Base-by-base conservation (phyloP, 2,797 vertebrate genomes). In the Onychomys leucogaster region DNA sequence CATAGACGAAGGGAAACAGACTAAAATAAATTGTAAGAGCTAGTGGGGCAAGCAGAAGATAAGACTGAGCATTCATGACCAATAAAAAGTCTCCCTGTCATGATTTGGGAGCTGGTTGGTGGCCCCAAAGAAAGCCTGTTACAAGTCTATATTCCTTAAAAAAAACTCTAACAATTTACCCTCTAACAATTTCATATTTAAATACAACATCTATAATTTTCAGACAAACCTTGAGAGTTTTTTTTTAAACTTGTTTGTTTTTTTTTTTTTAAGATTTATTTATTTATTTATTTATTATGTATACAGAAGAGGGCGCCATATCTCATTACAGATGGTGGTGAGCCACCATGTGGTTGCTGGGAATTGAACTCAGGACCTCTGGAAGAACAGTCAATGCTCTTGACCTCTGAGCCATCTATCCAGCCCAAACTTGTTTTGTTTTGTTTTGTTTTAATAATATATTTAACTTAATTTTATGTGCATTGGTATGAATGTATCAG, bases 61-160 rank as follows among this genome's bases (percentile, higher is more conserved):
- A 37, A 73, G 69, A 19, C n/a, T 4, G 4, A 41, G 1, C n/a
- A 73, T 11, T 37, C 19, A 4, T 37, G 21, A 23, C n/a, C 23
- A 37, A 71, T 8, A 21, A 19, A 37, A 71, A 37, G n/a, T 23
- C n/a, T 9, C 37, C n/a, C 0, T 23, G 69, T 21, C 19, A 37
- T 37, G 69, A 23, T 11, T 9, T 73, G n/a, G 69, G 69, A 37
- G 69, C 69, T 71, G 17, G 69, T 10, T 71, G 69, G n/a, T 71
- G 69, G 69, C 17, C 17, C n/a, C 37, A 71, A 21, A 71, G 69
- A 71, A 71, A 37, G 69, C n/a, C 69, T 41, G n/a, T 23, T 73
- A 21, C n/a, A 73, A 19, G n/a, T 37, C n/a, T 73, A 37, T 29
- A 91, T 76, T 71, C 46, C 92, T 96, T 94, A 94, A 97, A 93